Base-by-base conservation (phyloP, 2,888 invertebrate species). In the Dastarcus helophoroides region DNA sequence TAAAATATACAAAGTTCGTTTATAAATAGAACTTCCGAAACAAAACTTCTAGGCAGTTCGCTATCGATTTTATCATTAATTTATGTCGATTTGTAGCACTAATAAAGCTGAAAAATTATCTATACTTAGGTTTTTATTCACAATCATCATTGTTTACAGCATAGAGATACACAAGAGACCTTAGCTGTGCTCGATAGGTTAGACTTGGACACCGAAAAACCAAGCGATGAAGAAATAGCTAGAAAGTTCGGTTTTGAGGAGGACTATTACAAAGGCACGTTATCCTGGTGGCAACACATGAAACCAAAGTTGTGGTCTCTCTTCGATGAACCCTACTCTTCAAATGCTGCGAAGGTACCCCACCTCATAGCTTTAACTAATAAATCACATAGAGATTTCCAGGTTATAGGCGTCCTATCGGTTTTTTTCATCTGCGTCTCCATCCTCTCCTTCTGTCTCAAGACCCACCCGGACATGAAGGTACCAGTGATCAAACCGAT, bases 401-500 rank as follows among this genome's bases (percentile, higher is more conserved):
- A 98, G 95, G 84, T 94, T 54, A 88, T 98, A 61, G 95, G 95
- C 50, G 85, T 95, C 44, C 79, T 95, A 61, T 97, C 95, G 46
- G 94, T 99, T 56, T 95, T 97, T 73, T 99, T 99, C 77, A 97
- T 98, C 64, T 91, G 95, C 69, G 86, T 95, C 47, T 98, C 97
- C 47, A 98, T 98, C 62, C 72, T 97, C 63, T 94, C 97, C 49
- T 99, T 99, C 72, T 99, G 98, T 70, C 76, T 98, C 60, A 99
- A 99, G 73, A 99, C 98, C 26, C 97, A 97, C 66, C 97, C 98
- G 42, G 95, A 91, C 64, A 88, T 95, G 86, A 73, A 94, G 53
- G 88, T 89, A 53, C 93, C 93, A 40, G 77, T 83, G 51, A 82
- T 91, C 47, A 71, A 73, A 50, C 83, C 85, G 65, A 73, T 79